Evolutionary conservation across 1,140 invertebrate genomes (phyloP).

Genomic region (Drosophila oshimai): DNA sequence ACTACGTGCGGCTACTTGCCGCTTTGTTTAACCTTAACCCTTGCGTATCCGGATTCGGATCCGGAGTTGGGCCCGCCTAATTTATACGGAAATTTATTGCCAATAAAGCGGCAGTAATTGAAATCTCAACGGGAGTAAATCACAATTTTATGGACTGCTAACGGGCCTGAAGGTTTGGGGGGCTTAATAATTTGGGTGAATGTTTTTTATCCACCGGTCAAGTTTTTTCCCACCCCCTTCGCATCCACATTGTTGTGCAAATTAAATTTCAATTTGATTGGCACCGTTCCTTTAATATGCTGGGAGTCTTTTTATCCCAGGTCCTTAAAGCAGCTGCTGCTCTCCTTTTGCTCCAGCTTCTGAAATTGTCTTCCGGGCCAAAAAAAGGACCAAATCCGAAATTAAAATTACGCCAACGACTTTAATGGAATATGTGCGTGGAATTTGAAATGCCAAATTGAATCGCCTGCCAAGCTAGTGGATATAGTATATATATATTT

Average conservation of each 20-base stretch:
- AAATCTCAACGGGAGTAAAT: slow-evolving; percentile 78
- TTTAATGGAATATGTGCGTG: slow-evolving; percentile 70
- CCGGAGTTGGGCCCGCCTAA: slow-evolving; percentile 43
- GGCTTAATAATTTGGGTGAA: slow-evolving; percentile 60
- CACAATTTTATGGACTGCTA: slow-evolving; percentile 76
- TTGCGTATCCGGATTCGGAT: slow-evolving; percentile 6
- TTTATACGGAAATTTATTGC: slow-evolving; percentile 79
- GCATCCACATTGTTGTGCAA: slow-evolving; percentile 59
- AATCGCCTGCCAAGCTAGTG: slow-evolving; percentile 13
- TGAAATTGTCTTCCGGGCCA: neutral
- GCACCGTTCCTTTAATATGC: slow-evolving; percentile 32
- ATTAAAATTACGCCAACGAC: slow-evolving; percentile 73
- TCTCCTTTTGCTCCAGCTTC: neutral
- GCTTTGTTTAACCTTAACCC: slow-evolving; percentile 47
- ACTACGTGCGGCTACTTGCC: slow-evolving; percentile 36
- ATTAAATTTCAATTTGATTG: slow-evolving; percentile 79
- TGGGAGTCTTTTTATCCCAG: neutral
- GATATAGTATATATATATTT: slow-evolving; percentile 7
- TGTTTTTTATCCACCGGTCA: slow-evolving; percentile 33
- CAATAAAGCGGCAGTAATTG: slow-evolving; percentile 80
- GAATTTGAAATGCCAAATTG: slow-evolving; percentile 48
- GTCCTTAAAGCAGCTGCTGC: slow-evolving; percentile 33
- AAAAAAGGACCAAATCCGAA: slow-evolving; percentile 47
- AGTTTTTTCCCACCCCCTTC: neutral
- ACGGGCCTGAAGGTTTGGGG: slow-evolving; percentile 13